Conservation (phyloP, 92 coral and sea anemone genomes). For the Umimayanthus chanpuru region DNA sequence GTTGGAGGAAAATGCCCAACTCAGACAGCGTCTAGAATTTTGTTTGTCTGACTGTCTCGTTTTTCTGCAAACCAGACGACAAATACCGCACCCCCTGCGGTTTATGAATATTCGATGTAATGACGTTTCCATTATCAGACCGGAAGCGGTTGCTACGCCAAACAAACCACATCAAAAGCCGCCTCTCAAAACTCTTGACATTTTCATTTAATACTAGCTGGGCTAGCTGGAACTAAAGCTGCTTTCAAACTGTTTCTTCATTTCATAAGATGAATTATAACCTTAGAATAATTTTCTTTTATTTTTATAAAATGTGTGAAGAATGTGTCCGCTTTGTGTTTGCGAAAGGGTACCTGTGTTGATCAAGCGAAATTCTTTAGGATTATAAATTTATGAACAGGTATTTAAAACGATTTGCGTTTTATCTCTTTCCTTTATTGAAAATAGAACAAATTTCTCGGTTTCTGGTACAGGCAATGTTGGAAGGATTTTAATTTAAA, state of each 20-base stretch:
- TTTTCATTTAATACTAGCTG: neutral
- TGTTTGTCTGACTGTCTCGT: conserved; percentile 54
- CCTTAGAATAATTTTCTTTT: neutral
- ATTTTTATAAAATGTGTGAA: neutral
- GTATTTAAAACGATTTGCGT: too few relatives aligned
- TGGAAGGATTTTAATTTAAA: neutral
- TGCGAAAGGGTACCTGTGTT: too few relatives aligned
- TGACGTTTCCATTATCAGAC: conserved; percentile 13
- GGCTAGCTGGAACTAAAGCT: neutral
- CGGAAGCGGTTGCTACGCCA: conserved; percentile 13
- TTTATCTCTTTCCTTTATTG: neutral
- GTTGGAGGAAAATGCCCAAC: conserved; percentile 25
- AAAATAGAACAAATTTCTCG: neutral
- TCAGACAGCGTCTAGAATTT: conserved; percentile 50
- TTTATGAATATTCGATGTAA: conserved; percentile 36
- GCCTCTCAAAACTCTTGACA: neutral
- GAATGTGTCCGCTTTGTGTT: neutral
- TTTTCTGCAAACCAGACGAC: conserved; percentile 46
- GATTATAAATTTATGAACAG: too few relatives aligned
- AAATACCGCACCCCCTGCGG: conserved; percentile 42
- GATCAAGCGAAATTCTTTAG: too few relatives aligned
- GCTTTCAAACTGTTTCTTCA: neutral
- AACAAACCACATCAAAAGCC: conserved; percentile 1
- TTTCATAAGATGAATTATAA: neutral
- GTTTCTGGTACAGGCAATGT: neutral